Evolutionary conservation across 2,888 invertebrate genomes (phyloP).

Genomic region (Amiota mariae): DNA sequence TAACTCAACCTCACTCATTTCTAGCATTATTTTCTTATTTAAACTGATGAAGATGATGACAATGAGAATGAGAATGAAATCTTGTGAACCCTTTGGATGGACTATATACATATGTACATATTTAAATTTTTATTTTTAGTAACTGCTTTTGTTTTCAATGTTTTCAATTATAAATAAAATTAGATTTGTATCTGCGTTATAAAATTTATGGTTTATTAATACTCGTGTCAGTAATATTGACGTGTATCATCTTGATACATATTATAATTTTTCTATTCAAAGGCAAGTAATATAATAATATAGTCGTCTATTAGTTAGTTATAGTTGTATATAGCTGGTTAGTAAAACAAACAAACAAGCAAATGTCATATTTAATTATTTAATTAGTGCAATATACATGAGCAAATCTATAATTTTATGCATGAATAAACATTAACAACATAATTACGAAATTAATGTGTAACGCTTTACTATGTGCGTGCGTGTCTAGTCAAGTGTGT

Average conservation of each 20-base stretch:
- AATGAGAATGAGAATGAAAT: neutral
- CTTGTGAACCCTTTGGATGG: slow-evolving; percentile 41
- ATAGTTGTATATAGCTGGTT: too few relatives aligned
- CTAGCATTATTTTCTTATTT: slow-evolving; percentile 53
- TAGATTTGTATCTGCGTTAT: slow-evolving; percentile 33
- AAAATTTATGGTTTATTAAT: too few relatives aligned
- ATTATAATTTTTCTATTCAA: too few relatives aligned
- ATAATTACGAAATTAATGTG: slow-evolving; percentile 57
- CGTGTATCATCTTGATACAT: too few relatives aligned
- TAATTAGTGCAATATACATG: slow-evolving; percentile 59
- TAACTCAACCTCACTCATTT: slow-evolving; percentile 7
- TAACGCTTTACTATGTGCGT: slow-evolving; percentile 23
- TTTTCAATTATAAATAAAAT: slow-evolving; percentile 34
- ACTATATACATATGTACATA: too few relatives aligned
- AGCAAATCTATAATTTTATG: slow-evolving; percentile 65
- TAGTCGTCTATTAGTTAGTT: too few relatives aligned
- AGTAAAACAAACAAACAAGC: slow-evolving; percentile 13
- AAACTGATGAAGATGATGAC: slow-evolving; percentile 28
- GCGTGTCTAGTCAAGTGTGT: neutral
- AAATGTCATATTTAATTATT: slow-evolving; percentile 62
- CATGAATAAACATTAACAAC: slow-evolving; percentile 61
- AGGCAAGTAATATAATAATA: too few relatives aligned
- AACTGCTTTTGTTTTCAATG: slow-evolving; percentile 25
- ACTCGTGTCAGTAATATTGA: too few relatives aligned
- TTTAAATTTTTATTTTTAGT: slow-evolving; percentile 17